Base-by-base conservation (phyloP, 2,888 invertebrate genomes). In the Rhimphoctona megacephalus region DNA sequence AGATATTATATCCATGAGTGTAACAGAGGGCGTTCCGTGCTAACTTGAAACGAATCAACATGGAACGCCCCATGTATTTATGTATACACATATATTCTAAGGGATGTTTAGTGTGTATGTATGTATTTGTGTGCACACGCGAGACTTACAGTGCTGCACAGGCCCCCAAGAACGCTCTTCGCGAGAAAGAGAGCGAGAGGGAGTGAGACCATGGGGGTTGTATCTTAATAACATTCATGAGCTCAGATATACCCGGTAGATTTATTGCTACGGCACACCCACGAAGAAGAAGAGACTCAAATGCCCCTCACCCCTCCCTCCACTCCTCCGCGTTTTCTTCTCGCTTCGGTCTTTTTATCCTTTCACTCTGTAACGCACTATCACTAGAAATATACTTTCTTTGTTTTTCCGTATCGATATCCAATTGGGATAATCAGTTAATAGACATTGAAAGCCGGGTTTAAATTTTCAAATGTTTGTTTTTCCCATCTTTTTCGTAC, bases 171-270 rank as follows among this genome's bases (percentile, higher is more conserved):
- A 74, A 81, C 72, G 73, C 72, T 39, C 14, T 43, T 67, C 11
- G 46, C 66, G 54, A 66, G 66, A 43, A 39, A 74, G 67, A 73
- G 74, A 66, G 43, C 54, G 66, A 66, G 54, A 74, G 54, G 64
- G 81, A 73, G 78, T 81, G 73, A 81, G 88, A 76, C 77, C 87
- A 76, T 88, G 92, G 93, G 93, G 94, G 93, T 94, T 94, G 94
- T 94, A 94, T 94, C 94, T 94, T 94, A 94, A 94, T 94, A 94
- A 94, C 94, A 94, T 94, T 94, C 94, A 94, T 94, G 94, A 94
- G 94, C 94, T 94, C 93, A 94, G 94, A 94, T 94, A 94, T 94
- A 94, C 94, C 92, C 88, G 89, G 89, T 91, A 94, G 94, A 94
- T 94, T 94, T 94, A 94, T 94, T 94, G 93, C 94, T 91, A 88